A percentile compares a stretch with the other conserved stretches of the same genome.
Conservation (phyloP, 2,113 vertebrate species). For the Galemys pyrenaicus region DNA sequence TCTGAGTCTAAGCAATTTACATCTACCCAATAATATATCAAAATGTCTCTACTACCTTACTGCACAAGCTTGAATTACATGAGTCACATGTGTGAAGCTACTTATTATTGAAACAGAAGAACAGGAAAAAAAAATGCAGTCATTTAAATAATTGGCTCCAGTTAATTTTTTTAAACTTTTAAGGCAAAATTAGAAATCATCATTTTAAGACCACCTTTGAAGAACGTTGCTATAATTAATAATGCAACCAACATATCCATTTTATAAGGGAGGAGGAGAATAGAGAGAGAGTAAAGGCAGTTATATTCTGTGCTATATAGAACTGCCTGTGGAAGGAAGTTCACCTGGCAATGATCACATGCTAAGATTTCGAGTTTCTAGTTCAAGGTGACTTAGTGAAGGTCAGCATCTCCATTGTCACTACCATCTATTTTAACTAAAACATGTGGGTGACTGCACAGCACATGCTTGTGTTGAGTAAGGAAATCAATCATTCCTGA, state of each 20-base stretch:
- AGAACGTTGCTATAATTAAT: conserved; percentile 14
- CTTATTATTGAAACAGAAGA: conserved; percentile 45
- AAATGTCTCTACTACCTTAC: conserved; percentile 60
- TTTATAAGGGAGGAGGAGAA: neutral
- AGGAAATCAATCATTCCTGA: neutral
- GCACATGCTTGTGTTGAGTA: neutral
- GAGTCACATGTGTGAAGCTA: conserved; percentile 56
- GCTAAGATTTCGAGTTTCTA: neutral
- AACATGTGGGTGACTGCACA: neutral
- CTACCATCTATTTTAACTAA: neutral
- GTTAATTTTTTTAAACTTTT: conserved; percentile 37
- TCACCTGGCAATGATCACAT: neutral
- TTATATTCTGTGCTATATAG: neutral
- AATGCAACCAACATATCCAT: neutral
- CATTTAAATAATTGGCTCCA: conserved; percentile 47
- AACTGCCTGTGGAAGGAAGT: neutral
- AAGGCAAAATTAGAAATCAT: conserved; percentile 32
- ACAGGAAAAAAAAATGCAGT: neutral
- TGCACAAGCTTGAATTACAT: conserved; percentile 47
- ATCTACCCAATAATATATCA: conserved; percentile 70
- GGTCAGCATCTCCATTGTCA: neutral
- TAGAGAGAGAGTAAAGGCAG: neutral
- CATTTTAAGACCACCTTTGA: conserved; percentile 31
- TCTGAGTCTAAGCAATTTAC: conserved; percentile 74
- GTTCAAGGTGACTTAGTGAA: neutral